Evolutionary conservation across 2,113 vertebrate genomes (phyloP), one percentile per base, ranked within the genome.

Genomic region (Leucoraja erinaceus): DNA sequence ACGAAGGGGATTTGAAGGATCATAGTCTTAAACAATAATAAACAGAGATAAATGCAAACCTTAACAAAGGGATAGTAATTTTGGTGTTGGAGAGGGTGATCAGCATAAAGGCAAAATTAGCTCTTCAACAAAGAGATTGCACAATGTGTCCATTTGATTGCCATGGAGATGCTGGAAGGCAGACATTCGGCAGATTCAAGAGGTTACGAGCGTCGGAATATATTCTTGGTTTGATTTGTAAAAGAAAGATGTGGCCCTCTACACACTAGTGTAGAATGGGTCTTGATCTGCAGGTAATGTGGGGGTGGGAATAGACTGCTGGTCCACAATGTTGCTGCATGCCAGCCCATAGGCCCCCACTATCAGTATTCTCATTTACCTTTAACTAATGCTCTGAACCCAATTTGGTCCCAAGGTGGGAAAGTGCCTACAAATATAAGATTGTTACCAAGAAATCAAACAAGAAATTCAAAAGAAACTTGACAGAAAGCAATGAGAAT

Each of bases 21-120:
- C 75, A 93, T 90, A 88, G n/a, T 77, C 75, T 93, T 16, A 72
- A 86, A 61, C 18, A 86, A 14, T 61, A 31, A 86, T 31, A 63
- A 86, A 5, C 61, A 22, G 81, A 59, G 8, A 83, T 54, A 28
- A 59, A 28, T 54, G 56, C 38, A 84, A 84, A 84, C 81, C 25
- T 11, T 61, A n/a, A 63, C 56, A 25, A 83, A 6, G 25, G 12
- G 54, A 14, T 11, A 5, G 8, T n/a, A 12, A 28, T 5, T 61
- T 63, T 61, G 56, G 3, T 20, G 16, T n/a, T n/a, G 59, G 31
- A 79, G 38, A 47, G 77, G 5, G 3, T 6, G 12, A 31, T 86
- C 12, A 31, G 11, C 59, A 61, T 10, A 77, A 0, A 77, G 75
- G 31, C 31, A 77, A 28, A 86, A 86, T 86, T 28, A 16, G 28